phyloP scores from a whole-genome alignment of 2,113 vertebrate species.

The Sceloporus tristichus region DNA sequence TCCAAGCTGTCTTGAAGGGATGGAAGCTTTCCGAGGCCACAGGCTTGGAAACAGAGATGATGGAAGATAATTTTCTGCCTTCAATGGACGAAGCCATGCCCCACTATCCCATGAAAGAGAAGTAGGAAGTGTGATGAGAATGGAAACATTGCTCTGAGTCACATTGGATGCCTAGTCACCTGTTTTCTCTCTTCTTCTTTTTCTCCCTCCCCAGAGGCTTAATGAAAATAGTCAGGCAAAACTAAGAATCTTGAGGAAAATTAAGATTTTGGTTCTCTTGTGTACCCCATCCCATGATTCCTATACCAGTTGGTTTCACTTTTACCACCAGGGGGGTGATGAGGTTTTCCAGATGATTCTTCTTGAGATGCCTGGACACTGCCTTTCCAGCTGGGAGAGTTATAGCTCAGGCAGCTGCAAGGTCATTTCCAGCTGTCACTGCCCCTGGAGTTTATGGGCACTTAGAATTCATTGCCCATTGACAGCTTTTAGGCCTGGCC shows the following conservation, averaged over 20 bases:
- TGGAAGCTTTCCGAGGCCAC: not conserved
- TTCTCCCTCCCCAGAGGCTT: no score
- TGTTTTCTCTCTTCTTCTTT: not conserved
- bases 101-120: not conserved
- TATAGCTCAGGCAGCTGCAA: constrained; percentile 26
- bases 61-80: not conserved
- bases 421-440: constrained; percentile 35
- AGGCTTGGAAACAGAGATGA: not conserved
- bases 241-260: not conserved
- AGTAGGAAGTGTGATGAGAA: not conserved
- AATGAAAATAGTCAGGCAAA: not conserved
- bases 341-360: not conserved
- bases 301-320: not conserved
- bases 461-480: constrained; percentile 47
- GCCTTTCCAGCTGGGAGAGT: not conserved
- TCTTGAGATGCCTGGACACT: accelerated
- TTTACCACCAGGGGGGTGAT: not conserved
- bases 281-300: not conserved
- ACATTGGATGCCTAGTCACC: accelerated
- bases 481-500: constrained; percentile 28
- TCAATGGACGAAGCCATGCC: no score
- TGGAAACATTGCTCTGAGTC: not conserved
- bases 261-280: not conserved
- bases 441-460: constrained; percentile 36
- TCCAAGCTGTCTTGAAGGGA: not conserved